phyloP scores from a whole-genome alignment of 2,888 invertebrate genomes.

The Volucella inflata region DNA sequence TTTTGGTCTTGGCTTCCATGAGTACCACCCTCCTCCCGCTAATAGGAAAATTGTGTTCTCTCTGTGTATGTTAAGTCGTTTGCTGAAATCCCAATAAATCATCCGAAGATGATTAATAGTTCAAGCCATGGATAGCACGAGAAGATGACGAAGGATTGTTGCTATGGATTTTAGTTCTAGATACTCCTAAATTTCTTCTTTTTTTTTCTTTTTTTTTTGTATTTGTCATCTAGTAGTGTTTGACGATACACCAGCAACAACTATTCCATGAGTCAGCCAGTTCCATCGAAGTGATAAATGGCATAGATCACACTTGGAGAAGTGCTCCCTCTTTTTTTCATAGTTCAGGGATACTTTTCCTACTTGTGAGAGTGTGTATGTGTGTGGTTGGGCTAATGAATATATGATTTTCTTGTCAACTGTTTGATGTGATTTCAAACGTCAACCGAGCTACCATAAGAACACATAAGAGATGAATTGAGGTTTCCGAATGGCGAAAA shows the following conservation, averaged over 20 bases:
- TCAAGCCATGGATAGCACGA: slow-evolving; percentile 33
- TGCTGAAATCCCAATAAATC: slow-evolving; percentile 72
- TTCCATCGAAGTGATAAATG: slow-evolving; percentile 53
- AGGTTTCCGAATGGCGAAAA: slow-evolving; percentile 3
- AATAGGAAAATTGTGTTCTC: slow-evolving; percentile 68
- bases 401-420: slow-evolving; percentile 52
- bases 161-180: slow-evolving; percentile 25
- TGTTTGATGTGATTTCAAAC: slow-evolving; percentile 9
- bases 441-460: background rate
- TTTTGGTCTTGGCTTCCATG: background rate
- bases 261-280: slow-evolving; percentile 48
- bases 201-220: background rate
- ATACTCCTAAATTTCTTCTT: slow-evolving; percentile 23
- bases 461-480: background rate
- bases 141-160: slow-evolving; percentile 23
- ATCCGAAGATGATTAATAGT: slow-evolving; percentile 69
- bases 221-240: slow-evolving; percentile 11
- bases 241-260: slow-evolving; percentile 40
- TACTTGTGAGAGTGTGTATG: background rate
- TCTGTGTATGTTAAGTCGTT: slow-evolving; percentile 51
- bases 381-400: slow-evolving; percentile 35
- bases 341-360: background rate
- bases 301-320: slow-evolving; percentile 26
- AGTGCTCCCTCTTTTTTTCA: background rate
- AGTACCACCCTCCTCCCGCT: background rate